Evolutionary conservation across 2,888 invertebrate species (phyloP).

Genomic region (Mythimna vitellina): DNA sequence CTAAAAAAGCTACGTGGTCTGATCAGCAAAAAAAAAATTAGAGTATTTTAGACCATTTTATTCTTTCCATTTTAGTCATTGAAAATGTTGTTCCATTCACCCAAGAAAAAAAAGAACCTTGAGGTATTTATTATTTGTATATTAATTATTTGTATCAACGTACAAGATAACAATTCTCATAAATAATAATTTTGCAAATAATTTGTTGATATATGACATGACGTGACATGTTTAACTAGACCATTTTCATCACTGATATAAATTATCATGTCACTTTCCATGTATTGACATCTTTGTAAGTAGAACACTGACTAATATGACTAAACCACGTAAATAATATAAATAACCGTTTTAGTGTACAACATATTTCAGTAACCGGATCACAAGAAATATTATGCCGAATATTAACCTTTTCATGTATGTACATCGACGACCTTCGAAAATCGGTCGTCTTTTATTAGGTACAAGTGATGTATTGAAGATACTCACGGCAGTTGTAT

Average conservation of each 20-base stretch:
- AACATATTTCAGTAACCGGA: slow-evolving; percentile 33
- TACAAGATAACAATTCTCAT: background rate
- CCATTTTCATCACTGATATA: slow-evolving; percentile 28
- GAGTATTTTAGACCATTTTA: background rate
- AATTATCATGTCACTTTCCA: slow-evolving; percentile 37
- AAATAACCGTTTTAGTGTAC: slow-evolving; percentile 6
- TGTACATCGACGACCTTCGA: slow-evolving; percentile 14
- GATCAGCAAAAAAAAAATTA: background rate
- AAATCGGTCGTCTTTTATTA: slow-evolving; percentile 41
- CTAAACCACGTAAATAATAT: slow-evolving; percentile 24
- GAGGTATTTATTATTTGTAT: background rate
- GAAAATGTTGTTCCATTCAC: background rate
- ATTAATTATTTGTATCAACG: background rate
- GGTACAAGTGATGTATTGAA: slow-evolving; percentile 19
- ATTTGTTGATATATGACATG: background rate
- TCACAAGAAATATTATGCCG: slow-evolving; percentile 39
- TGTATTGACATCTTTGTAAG: slow-evolving; percentile 32
- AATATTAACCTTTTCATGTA: slow-evolving; percentile 32
- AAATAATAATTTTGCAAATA: background rate
- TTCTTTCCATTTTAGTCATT: no score
- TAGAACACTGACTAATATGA: slow-evolving; percentile 45
- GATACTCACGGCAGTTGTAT: slow-evolving; percentile 16
- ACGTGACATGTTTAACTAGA: background rate
- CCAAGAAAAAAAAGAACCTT: background rate
- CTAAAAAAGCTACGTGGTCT: background rate